Base-by-base conservation (phyloP, 1,140 invertebrate genomes). In the Macrobrachium nipponense region DNA sequence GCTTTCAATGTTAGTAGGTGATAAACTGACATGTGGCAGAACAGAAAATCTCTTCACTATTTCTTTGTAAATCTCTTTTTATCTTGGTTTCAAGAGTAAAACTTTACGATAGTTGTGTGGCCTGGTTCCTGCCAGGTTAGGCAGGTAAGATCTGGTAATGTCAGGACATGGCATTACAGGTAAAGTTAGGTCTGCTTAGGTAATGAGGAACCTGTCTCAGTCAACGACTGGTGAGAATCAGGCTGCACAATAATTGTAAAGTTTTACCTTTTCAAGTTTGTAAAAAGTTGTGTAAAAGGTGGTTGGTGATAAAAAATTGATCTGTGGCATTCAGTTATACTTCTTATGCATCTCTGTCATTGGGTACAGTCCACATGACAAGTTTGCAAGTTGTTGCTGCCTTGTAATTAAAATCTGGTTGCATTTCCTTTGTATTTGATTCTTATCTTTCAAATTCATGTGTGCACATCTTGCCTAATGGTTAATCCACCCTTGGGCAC, bases 261-360 rank as follows among this genome's bases (percentile, higher is more conserved):
- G n/a, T n/a, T n/a, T n/a, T n/a, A n/a, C n/a, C n/a, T n/a, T n/a
- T n/a, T n/a, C n/a, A n/a, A n/a, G n/a, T 87, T 70, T 89, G 84
- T 88, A 36, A 87, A 77, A 80, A 88, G 60, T 88, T 87, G 70
- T 82, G 70, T 61, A 77, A 72, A 68, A 72, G 73, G 66, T 82
- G 4, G 1, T 36, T n/a, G 58, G 62, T 79, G 80, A 77, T 75
- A 88, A 27, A 27, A 89, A 87, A 88, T 78, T 84, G 59, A 79
- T 88, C 81, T 36, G 85, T 77, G 87, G 11, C 77, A 87, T 89
- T 88, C 81, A 88, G 60, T 88, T 87, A 87, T 82, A 87, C 82
- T 72, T 86, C 88, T 82, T 88, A 79, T 82, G 75, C 89, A 88
- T 87, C 79, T 88, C 87, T 62, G 58, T 86, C 87, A 86, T 82